Base-by-base conservation (phyloP, 2,888 invertebrate genomes). In the Heliconius erato region DNA sequence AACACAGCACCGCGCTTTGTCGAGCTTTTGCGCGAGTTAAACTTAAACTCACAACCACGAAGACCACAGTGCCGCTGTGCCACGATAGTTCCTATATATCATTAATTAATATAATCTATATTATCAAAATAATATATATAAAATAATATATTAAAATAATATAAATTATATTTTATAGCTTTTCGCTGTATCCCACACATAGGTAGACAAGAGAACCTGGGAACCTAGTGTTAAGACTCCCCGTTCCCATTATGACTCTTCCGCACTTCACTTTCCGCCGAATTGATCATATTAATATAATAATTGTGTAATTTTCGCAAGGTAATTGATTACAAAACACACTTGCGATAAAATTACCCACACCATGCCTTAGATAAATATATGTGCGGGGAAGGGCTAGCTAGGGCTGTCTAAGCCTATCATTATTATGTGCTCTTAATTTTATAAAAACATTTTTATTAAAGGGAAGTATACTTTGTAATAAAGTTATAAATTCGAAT, bases 291-390 rank as follows among this genome's bases (percentile, higher is more conserved):
- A 44, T 11, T 12, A 40, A 40, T 28, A 74, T 59, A 28, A 32
- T 74, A 28, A 54, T 67, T 44, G 26, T 16, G 44, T 49, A 49
- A 72, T 49, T 49, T 72, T 49, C 71, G 19, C 44, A 44, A 72
- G 14, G 16, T 26, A 72, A 72, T 72, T 49, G 49, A 49, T 49
- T 72, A 72, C 72, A 72, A 49, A 72, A 72, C 49, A 72, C 72
- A 72, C 72, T 72, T 72, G 72, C 72, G 40, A 71, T 72, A 72
- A 49, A 72, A 16, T 72, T 49, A 28, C 26, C 44, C 44, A 14
- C 44, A 72, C 72, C 72, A 49, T 72, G 32, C 72, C 72, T 44
- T 49, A 49, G 26, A 72, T 1, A 72, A 72, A 72, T 26, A 72
- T 72, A 4, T 49, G 14, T 49, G 28, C 14, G 6, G 49, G 72